phyloP scores from a whole-genome alignment of 2,797 vertebrate species.

The Catamblyrhynchus diadema region DNA sequence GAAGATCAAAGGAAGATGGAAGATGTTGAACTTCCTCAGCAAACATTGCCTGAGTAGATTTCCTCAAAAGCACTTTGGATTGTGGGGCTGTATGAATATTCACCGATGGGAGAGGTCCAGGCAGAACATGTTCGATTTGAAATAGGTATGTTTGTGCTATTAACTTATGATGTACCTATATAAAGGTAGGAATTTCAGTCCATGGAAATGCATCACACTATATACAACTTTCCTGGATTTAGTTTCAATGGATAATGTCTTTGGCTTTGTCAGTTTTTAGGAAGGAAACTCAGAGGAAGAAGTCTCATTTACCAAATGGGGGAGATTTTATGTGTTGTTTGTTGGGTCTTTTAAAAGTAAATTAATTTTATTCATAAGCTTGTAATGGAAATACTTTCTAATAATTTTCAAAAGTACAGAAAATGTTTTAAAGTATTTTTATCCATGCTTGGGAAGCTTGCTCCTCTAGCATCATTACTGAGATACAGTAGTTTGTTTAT shows the following conservation, averaged over 20 bases:
- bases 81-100: accelerated
- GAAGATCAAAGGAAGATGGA: neutral
- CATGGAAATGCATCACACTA: neutral
- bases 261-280: neutral
- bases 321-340: too few relatives aligned
- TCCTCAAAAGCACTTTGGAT: neutral
- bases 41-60: neutral
- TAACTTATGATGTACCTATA: neutral
- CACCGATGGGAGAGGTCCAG: neutral
- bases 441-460: neutral
- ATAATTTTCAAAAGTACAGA: neutral
- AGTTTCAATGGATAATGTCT: neutral
- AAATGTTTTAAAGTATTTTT: neutral
- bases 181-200: neutral
- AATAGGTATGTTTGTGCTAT: neutral
- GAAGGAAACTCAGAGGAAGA: neutral
- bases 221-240: neutral
- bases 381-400: neutral
- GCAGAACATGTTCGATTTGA: neutral
- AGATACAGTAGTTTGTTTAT: neutral
- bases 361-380: neutral
- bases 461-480: neutral
- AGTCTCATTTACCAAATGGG: neutral
- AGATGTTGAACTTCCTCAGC: neutral
- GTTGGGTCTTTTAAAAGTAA: neutral